phyloP scores from a whole-genome alignment of 2,888 invertebrate species.

The Leistus spinibarbis region DNA sequence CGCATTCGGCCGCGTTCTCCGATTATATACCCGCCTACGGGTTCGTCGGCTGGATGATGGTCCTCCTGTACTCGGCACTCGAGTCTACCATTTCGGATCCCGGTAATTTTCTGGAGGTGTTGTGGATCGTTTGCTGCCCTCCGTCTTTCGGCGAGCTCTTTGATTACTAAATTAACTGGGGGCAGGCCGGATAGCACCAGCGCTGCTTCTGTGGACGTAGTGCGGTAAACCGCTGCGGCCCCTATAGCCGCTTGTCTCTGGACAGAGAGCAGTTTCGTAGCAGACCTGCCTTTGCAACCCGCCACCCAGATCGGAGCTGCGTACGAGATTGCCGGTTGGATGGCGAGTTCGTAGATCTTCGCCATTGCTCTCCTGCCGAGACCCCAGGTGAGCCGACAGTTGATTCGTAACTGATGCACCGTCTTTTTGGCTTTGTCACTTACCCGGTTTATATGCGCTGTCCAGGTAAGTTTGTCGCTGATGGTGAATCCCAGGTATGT shows the following conservation, averaged over 20 bases:
- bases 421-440: too few species aligned
- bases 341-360: conserved; percentile 29
- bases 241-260: conserved; percentile 10
- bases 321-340: conserved; percentile 27
- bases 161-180: too few species aligned
- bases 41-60: too few species aligned
- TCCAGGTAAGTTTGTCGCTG: conserved; percentile 18
- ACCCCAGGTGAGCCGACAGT: conserved; percentile 20
- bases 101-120: neutral
- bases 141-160: too few species aligned
- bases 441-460: too few species aligned
- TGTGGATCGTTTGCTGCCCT: too few species aligned
- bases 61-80: too few species aligned
- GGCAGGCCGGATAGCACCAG: conserved; percentile 13
- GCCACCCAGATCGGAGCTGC: conserved; percentile 29
- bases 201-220: conserved; percentile 3
- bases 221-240: conserved; percentile 11
- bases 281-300: neutral
- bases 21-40: neutral
- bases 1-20: neutral
- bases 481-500: conserved; percentile 24
- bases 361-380: conserved; percentile 5
- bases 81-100: too few species aligned
- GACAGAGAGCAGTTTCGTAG: neutral
- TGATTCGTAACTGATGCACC: too few species aligned